A percentile compares a stretch with the other conserved stretches of the same genome.
Evolutionary conservation across 2,888 invertebrate species (phyloP).

Genomic region (Parthenolecanium corni): DNA sequence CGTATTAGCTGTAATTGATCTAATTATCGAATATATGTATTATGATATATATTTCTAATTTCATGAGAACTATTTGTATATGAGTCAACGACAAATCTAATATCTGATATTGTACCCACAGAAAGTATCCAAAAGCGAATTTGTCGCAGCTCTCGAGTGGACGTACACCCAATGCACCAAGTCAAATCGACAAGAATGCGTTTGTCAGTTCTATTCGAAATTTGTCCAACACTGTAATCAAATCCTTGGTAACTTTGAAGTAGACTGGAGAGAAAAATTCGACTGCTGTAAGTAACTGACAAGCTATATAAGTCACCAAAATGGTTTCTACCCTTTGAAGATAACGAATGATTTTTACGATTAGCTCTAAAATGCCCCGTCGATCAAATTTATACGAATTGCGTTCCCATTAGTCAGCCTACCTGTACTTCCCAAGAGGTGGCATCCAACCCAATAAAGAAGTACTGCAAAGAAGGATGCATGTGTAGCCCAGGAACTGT

Average conservation of each 20-base stretch:
- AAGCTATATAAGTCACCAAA: too few species aligned
- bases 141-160: slow-evolving; percentile 50
- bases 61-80: too few species aligned
- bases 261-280: slow-evolving; percentile 64
- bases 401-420: slow-evolving; percentile 57
- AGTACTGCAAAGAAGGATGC: slow-evolving; percentile 72
- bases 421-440: slow-evolving; percentile 48
- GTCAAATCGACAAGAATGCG: slow-evolving; percentile 43
- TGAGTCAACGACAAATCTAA: too few species aligned
- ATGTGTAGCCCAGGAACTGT: slow-evolving; percentile 72
- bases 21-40: too few species aligned
- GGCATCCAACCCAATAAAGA: slow-evolving; percentile 35
- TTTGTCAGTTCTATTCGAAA: slow-evolving; percentile 63
- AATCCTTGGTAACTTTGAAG: slow-evolving; percentile 50
- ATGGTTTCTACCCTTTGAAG: background rate
- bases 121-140: too few species aligned
- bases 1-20: background rate
- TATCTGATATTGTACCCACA: too few species aligned
- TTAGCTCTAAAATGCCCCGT: slow-evolving; percentile 64
- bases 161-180: slow-evolving; percentile 62
- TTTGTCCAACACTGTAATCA: slow-evolving; percentile 64
- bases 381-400: slow-evolving; percentile 64
- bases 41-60: too few species aligned
- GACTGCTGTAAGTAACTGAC: slow-evolving; percentile 71
- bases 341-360: background rate